Evolutionary conservation across 2,888 invertebrate species (phyloP), one percentile per base, ranked within the genome.

Genomic region (Philopedon plagiatum): DNA sequence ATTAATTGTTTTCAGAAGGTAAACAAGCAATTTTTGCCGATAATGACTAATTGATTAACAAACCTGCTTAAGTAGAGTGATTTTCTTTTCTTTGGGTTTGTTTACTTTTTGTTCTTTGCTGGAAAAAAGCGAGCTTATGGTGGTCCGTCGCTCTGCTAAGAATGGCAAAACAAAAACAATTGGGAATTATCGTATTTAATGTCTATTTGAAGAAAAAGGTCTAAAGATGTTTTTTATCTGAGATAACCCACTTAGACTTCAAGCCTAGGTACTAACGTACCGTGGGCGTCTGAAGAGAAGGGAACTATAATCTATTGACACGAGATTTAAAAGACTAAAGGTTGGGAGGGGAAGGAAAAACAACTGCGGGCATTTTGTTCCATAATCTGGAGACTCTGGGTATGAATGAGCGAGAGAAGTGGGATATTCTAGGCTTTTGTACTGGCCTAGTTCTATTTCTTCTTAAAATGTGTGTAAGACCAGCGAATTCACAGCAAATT

Each of bases 11-110:
- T 54, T 46, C 32, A 26, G 29, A 26, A 62, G 39, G 54, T 54
- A 68, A 68, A 61, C 68, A 62, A 54, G 61, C 41, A 62, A 68
- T 51, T 68, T 62, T 62, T 51, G 51, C 68, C 58, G 61, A 68
- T 68, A 62, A 54, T 68, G 54, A 62, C 68, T 68, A 68, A 68
- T 68, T 68, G 68, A 68, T 68, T 54, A 68, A 61, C 61, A 62
- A 68, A 68, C 61, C 39, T 56, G 68, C 61, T 68, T 68, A 54
- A 54, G 68, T 51, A 29, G 51, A 62, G 62, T 39, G 62, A 41
- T 68, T 68, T 60, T 51, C 62, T 61, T 61, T 62, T 68, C 44
- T 54, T 61, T 32, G 46, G 19, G 26, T 64, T 57, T 57, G 65
- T 57, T 67, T 67, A 51, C 41, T 54, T 68, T 68, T 51, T 68